Evolutionary conservation across 2,888 invertebrate species (phyloP).

Genomic region (Pyrrhopygopsis socrates): DNA sequence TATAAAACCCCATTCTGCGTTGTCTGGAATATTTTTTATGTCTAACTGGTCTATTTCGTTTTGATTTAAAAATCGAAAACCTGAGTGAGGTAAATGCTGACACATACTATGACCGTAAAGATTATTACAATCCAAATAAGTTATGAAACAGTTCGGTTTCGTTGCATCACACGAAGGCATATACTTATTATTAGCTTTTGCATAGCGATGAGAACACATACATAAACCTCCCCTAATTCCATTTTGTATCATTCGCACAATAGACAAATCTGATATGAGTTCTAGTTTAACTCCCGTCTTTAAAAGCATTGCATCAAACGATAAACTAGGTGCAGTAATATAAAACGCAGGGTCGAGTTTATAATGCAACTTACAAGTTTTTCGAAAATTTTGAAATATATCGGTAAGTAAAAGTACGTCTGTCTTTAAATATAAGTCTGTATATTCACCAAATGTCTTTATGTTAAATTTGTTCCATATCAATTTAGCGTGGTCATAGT

Average conservation of each 20-base stretch:
- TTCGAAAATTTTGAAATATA: not conserved
- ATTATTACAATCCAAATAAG: conserved; percentile 14
- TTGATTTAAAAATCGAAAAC: not conserved
- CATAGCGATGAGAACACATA: conserved; percentile 20
- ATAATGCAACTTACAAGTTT: not conserved
- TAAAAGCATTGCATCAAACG: not conserved
- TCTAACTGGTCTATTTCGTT: not conserved
- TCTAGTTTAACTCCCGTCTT: conserved; percentile 51
- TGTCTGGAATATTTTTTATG: not conserved
- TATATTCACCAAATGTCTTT: not conserved
- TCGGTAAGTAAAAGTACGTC: not conserved
- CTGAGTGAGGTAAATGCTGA: not conserved
- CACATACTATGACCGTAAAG: not conserved
- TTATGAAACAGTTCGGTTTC: not conserved
- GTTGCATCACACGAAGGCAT: conserved; percentile 4
- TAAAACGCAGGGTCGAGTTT: too few species aligned
- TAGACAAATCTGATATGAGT: not conserved
- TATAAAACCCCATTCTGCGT: not conserved
- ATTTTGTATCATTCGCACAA: not conserved
- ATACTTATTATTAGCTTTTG: conserved; percentile 19
- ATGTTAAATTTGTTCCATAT: not conserved
- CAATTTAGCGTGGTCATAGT: too few species aligned
- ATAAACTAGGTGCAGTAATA: not conserved
- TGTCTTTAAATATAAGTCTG: conserved; percentile 2
- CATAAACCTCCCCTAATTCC: conserved; percentile 3